Evolutionary conservation across 1,140 invertebrate species (phyloP).

Genomic region (Megathymus violae): DNA sequence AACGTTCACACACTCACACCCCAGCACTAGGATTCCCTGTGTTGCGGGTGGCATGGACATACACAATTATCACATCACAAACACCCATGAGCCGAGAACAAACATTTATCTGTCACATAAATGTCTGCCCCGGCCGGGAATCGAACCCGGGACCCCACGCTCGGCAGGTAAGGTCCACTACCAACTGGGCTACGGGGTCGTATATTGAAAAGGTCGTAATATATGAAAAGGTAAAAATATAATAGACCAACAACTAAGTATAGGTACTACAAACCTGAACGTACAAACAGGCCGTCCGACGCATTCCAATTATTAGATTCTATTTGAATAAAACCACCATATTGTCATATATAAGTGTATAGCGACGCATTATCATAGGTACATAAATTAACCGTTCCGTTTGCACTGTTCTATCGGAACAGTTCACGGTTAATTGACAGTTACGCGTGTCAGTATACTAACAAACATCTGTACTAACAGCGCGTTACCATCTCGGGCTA

Average conservation of each 20-base stretch:
- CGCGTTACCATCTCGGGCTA: neutral
- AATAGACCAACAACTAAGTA: neutral
- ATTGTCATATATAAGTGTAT: constrained; percentile 2
- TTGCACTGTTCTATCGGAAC: constrained; percentile 1
- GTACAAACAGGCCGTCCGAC: neutral
- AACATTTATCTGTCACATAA: too few species aligned
- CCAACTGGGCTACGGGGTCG: too few species aligned
- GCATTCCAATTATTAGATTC: neutral
- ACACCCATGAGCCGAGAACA: too few species aligned
- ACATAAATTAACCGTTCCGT: constrained; percentile 12
- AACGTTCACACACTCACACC: too few species aligned
- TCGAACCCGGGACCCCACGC: too few species aligned
- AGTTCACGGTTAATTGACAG: constrained; percentile 21
- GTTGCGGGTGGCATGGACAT: too few species aligned
- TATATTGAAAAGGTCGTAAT: too few species aligned
- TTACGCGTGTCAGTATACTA: neutral
- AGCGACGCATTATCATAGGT: constrained; percentile 18
- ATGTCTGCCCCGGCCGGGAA: too few species aligned
- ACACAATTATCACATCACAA: too few species aligned
- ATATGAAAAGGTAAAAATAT: too few species aligned
- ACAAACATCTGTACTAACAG: constrained; percentile 8
- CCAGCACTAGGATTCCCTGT: too few species aligned
- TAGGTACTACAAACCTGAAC: neutral
- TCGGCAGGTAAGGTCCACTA: too few species aligned
- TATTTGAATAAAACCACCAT: constrained; percentile 8